Evolutionary conservation across 2,797 vertebrate genomes (phyloP), one percentile per base, ranked within the genome.

Genomic region (Bovichtus diacanthus): DNA sequence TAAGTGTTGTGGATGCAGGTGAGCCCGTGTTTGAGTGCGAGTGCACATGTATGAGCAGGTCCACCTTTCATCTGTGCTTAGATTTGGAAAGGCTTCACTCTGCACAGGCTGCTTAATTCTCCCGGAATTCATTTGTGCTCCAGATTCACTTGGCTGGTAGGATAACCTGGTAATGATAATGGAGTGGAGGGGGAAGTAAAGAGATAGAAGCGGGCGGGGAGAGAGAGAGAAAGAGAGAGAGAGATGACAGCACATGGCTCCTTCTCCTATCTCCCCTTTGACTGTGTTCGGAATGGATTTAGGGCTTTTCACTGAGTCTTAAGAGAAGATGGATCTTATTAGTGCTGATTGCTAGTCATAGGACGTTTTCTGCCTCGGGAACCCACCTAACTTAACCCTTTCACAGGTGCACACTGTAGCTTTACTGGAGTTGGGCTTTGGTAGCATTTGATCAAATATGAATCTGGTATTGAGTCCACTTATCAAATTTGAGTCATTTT

Each of bases 91-190:
- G 95, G 95, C 95, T 97, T 97, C 96, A 95, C 93, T 96, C 95
- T 95, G 93, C 93, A 93, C 94, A 95, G 94, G 93, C 94, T 95
- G 94, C 95, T 95, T 98, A 97, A 97, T 97, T 97, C 97, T 96
- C 94, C 95, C 96, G 84, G 97, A 97, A 98, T 98, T 98, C 97
- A 96, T 97, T 97, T 96, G 96, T 95, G 96, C 96, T 96, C 96
- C 95, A 96, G 94, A 97, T 97, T 97, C 95, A 93, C 96, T 97
- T 93, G 95, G 95, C 96, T 96, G 95, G 77, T 8, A 91, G 96
- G 95, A 96, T 96, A 96, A 97, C 96, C 95, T 93, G 94, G 89
- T 96, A 96, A 97, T 97, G 94, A 96, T 97, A 97, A 97, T 98
- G 96, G 97, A 97, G 95, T 90, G 64, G 47, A 69, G 47, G 34